Base-by-base conservation (phyloP, 2,113 vertebrate genomes). In the Rhea americana region DNA sequence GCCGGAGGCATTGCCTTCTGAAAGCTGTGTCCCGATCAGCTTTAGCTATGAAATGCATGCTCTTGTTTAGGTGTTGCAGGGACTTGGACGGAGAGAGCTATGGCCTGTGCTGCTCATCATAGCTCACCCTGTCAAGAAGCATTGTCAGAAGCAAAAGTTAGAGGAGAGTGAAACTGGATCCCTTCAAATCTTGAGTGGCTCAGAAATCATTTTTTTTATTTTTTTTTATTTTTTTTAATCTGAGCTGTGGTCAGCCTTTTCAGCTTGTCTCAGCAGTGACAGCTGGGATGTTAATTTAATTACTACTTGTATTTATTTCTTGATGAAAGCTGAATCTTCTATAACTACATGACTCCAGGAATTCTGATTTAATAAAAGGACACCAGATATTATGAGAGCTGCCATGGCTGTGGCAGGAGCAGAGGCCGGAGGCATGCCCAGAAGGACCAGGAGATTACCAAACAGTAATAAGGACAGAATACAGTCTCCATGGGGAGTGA, bases 401-500 rank as follows among this genome's bases (percentile, higher is more conserved):
- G 9, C 35, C 58, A 25, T 16, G 51, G 28, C 67, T n/a, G 43
- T 75, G 45, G 47, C 53, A 48, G 48, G 24, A 41, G 78, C 28
- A 61, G 92, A 94, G 74, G 58, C n/a, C 81, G 81, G 48, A 58
- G 35, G 7, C 62, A n/a, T 41, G 18, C 39, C 82, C 13, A 2
- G 71, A 74, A 48, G 30, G 70, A 81, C 39, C 65, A 93, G 21
- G 50, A 77, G 65, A 81, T 90, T 68, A 93, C 73, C 56, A 67
- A 95, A 51, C 26, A 61, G 47, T 80, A 92, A 94, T 84, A 51
- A 78, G 79, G 35, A 56, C 28, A 37, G 68, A 95, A 93, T 75
- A 12, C 59, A 87, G 61, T 93, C 87, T 94, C 87, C 85, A 56
- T 83, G 93, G 87, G 89, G 92, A 92, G 82, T 74, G 85, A 82